Evolutionary conservation across 2,888 invertebrate species (phyloP), one percentile per base, ranked within the genome.

Genomic region (Ditula angustiorana): DNA sequence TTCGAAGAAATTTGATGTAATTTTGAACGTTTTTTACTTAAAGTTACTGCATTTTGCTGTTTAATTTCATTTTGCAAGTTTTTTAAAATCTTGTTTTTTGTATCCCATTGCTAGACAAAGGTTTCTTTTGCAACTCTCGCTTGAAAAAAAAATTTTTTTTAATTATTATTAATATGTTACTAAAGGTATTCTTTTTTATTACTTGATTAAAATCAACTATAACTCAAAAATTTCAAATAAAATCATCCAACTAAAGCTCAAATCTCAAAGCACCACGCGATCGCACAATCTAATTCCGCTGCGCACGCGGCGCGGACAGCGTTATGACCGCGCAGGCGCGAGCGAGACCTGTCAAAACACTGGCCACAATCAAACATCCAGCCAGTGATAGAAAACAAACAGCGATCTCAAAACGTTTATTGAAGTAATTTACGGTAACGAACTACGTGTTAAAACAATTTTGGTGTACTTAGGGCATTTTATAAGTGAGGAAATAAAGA

Each of bases 261-360:
- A n/a, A n/a, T n/a, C n/a, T n/a, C 35, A 5, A 10, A 16, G 19
- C 19, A 10, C 41, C 33, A n/a, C 33, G 33, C 33, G 33, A 1
- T n/a, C 50, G 50, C 30, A 35, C 53, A 53, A 35, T 53, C 53
- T 53, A 53, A 53, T 53, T 53, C 53, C 8, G 44, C 46, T 33
- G 35, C 53, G 53, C 46, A 23, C 21, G 46, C 46, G 46, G 46
- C 35, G 53, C 21, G n/a, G 53, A 53, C 53, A 53, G 53, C 53
- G 53, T 53, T 53, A 53, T 53, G 53, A 53, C 33, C 28, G 50
- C 53, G 53, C 53, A 35, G 28, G 50, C 50, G 53, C 53, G 53
- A 30, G 33, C 33, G 53, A 30, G 23, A 35, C 33, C 53, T 53
- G 53, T 53, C 53, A 53, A 53, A 53, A 53, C 53, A 53, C 19